phyloP scores from a whole-genome alignment of 2,113 vertebrate genomes.

The Ascaphus truei region DNA sequence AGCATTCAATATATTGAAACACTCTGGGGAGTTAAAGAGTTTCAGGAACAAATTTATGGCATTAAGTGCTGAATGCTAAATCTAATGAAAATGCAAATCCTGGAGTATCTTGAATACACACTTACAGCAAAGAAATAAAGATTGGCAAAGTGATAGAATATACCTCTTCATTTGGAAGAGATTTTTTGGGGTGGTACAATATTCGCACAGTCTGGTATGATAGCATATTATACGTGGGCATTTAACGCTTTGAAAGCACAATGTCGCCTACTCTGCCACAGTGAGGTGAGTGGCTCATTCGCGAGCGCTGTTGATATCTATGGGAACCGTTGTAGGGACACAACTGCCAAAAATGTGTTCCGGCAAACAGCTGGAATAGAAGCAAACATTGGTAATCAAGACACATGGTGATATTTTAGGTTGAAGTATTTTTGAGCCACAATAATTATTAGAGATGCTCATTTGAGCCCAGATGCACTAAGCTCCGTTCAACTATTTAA shows the following conservation, averaged over 20 bases:
- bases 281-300: conserved; percentile 15
- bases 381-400: too few species aligned
- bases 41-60: conserved; percentile 70
- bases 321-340: not conserved
- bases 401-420: too few species aligned
- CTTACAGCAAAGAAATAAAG: conserved; percentile 47
- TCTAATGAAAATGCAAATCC: conserved; percentile 72
- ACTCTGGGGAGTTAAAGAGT: conserved; percentile 63
- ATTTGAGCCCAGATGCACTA: too few species aligned
- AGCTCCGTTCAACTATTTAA: too few species aligned
- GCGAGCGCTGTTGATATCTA: conserved; percentile 6
- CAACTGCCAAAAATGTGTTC: too few species aligned
- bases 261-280: conserved; percentile 1
- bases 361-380: too few species aligned
- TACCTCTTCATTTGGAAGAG: conserved; percentile 39
- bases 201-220: not conserved
- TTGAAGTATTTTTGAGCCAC: too few species aligned
- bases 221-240: too few species aligned
- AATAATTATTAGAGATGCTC: too few species aligned
- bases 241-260: conserved; percentile 11
- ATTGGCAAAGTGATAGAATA: conserved; percentile 57
- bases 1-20: conserved; percentile 65
- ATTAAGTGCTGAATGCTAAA: conserved; percentile 66
- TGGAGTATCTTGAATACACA: conserved; percentile 40
- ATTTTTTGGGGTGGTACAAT: too few species aligned